These are phyloP conservation scores for Natator depressus DNA, from an alignment of 2,113 vertebrate genomes.

Conservation along the genomic window DNA sequence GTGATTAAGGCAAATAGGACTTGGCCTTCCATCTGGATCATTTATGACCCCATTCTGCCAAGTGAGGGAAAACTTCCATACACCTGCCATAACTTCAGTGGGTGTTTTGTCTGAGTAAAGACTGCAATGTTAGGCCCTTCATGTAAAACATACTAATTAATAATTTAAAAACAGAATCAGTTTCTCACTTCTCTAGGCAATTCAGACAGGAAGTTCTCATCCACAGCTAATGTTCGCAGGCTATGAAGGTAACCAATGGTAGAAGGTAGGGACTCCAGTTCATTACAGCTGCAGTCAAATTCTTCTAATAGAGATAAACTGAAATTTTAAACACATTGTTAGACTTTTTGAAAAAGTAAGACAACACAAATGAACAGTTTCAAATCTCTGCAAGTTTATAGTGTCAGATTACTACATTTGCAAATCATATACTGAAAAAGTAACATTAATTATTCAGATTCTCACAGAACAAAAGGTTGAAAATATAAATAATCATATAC, in stretches of 20 bases:
- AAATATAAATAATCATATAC: not conserved
- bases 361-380: rapidly evolving
- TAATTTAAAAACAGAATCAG: not conserved
- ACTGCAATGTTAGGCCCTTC: not conserved
- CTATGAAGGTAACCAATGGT: slow-evolving; percentile 95
- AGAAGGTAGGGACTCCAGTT: slow-evolving; percentile 92
- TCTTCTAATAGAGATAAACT: slow-evolving; percentile 97
- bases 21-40: not conserved
- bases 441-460: not conserved
- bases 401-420: not conserved
- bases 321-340: slow-evolving; percentile 62
- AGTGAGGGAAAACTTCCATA: not conserved
- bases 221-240: slow-evolving; percentile 93
- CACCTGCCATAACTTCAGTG: not conserved
- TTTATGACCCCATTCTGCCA: rapidly evolving
- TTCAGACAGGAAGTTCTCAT: slow-evolving; percentile 97
- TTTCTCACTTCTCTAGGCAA: slow-evolving; percentile 92
- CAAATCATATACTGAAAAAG: rapidly evolving
- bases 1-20: not conserved
- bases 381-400: not conserved
- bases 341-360: not conserved
- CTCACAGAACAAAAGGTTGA: not conserved
- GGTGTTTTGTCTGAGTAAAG: rapidly evolving
- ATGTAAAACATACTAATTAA: not conserved
- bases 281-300: slow-evolving; percentile 98